Evolutionary conservation across 2,113 vertebrate species (phyloP), one percentile per base, ranked within the genome.

Genomic region (Anthoscopus minutus): DNA sequence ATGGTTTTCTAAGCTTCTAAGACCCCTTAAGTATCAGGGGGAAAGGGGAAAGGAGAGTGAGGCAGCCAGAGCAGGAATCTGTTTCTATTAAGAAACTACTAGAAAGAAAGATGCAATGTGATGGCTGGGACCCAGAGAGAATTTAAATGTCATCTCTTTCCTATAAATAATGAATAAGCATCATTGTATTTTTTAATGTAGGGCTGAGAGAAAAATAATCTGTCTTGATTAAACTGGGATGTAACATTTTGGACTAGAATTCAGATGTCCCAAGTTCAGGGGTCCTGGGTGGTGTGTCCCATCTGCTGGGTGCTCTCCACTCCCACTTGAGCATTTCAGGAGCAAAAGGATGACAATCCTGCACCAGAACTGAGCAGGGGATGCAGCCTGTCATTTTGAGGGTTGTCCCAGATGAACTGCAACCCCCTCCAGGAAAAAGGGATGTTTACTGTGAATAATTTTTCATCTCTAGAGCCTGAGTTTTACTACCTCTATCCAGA

Each of bases 61-160:
- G 66, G 42, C 94, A 79, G 95, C 60, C 91, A 95, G 84, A 87
- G 54, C 13, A 78, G 65, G 93, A 93, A 91, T 95, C 51, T 89
- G 27, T 79, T 72, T 91, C 53, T 94, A 9, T 85, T 96, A 66
- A 81, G 91, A 94, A 96, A 89, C 78, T 18, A 23, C 45, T 61
- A 85, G 58, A 92, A 87, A 91, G 93, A 88, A 87, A 91, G 93
- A 88, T 69, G 81, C 54, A 85, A 77, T 87, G 77, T 47, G 37
- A 77, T 93, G 95, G 86, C 94, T 92, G 77, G 31, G 73, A 86
- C 81, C 78, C 81, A 97, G 70, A 47, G 45, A 87, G 70, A 72
- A 69, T 87, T 96, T 87, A 92, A 89, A 91, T 77, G 30, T 87
- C 50, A 57, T 76, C 54, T 50, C 66, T 92, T 85, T 77, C 70